Base-by-base conservation (phyloP, 2,888 invertebrate species). In the Cryptocheilus praepositus region DNA sequence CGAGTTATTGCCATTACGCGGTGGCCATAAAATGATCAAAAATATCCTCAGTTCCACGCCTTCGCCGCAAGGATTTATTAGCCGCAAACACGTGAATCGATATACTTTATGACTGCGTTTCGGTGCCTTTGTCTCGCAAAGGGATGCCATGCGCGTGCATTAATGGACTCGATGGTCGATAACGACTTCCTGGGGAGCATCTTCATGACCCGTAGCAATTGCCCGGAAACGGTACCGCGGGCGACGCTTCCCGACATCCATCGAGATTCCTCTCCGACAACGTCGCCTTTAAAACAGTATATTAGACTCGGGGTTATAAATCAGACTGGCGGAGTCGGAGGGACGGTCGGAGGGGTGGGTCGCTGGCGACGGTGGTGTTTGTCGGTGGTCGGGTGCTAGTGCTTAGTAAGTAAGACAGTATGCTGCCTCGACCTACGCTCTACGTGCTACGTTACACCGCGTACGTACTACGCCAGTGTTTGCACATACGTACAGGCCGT, bases 341-440 rank as follows among this genome's bases (percentile, higher is more conserved):
- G n/a, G 25, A 36, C 25, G 56, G 25, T 43, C 52, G 15, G 11
- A 36, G 36, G 36, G 57, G 3, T 19, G 44, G 25, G 45, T 55
- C 16, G 56, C 18, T 22, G 67, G 46, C 45, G 28, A 49, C 11
- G 36, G 3, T 18, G 70, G 64, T 70, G 73, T 65, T 63, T 67
- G 68, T 68, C 61, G 74, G 70, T 62, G 79, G 71, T 77, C 64
- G 67, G 64, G n/a, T 16, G 7, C 18, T 70, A 70, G 71, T 71
- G 74, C 74, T 77, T 72, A 80, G 70, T 72, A 77, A 77, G 74
- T 81, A 80, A 80, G 78, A 75, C 79, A 76, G 73, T 71, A 76
- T 72, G 79, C 68, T 73, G 71, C 65, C 49, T 61, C 51, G 58
- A 51, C 56, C 56, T 62, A 59, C 65, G 44, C 4, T 70, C 46